Percentiles rank a stretch among this genome's conserved stretches.
Evolutionary conservation across 2,113 vertebrate genomes (phyloP).

Genomic region (Picathartes gymnocephalus): DNA sequence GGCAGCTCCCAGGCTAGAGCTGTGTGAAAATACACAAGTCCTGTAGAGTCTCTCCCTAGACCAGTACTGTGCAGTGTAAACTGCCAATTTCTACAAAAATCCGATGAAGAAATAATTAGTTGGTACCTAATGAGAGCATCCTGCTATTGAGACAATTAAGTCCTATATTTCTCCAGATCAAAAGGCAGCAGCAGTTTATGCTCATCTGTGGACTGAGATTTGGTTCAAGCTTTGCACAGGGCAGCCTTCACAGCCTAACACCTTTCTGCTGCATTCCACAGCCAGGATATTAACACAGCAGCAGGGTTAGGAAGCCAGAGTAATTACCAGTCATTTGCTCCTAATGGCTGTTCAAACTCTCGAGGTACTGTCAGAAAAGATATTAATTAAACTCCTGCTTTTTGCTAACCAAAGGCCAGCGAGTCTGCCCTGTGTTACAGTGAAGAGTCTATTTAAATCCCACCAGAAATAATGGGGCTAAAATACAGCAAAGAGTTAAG

Average conservation of each 20-base stretch:
- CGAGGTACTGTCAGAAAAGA: background rate
- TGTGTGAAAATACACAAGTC: background rate
- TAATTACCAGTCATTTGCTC: conserved; percentile 20
- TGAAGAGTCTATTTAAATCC: background rate
- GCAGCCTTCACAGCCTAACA: background rate
- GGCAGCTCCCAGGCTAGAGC: background rate
- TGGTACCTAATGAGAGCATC: background rate
- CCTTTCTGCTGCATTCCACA: background rate
- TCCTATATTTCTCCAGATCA: background rate
- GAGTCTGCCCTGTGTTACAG: background rate
- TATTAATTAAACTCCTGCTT: background rate
- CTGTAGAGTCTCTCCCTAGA: background rate
- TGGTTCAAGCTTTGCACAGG: background rate
- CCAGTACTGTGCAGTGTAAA: background rate
- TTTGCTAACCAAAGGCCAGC: background rate
- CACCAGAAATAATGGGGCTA: background rate
- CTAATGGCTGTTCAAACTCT: background rate
- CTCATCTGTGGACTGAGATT: background rate
- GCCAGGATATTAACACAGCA: background rate
- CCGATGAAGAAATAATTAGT: background rate
- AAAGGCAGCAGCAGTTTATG: background rate
- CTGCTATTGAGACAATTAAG: background rate
- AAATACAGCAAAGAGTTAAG: background rate
- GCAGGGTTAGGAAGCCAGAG: background rate
- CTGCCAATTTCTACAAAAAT: background rate